Base-by-base conservation (phyloP, 53 echinoderm and acorn worm species). In the Echinometra lucunter region DNA sequence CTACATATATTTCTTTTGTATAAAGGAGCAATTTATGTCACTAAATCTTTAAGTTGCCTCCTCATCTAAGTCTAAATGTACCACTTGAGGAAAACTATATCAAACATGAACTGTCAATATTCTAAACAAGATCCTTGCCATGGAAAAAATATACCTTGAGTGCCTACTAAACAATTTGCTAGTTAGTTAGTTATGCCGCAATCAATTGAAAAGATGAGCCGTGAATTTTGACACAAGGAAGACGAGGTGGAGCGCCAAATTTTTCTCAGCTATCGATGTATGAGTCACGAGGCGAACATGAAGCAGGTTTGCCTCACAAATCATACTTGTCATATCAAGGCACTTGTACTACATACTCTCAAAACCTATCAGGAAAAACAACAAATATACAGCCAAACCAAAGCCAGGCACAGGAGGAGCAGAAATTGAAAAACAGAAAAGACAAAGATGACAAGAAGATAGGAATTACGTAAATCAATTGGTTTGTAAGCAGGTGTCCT, bases 391-490 rank as follows among this genome's bases (percentile, higher is more conserved):
- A 81, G 81, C 81, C n/a, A 28, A 47, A 45, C 81, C 13, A 30
- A 85, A 85, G 6, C 23, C 47, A 12, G 85, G 49, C 44, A 35
- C 35, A 35, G 30, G 37, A 74, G 85, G 53, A 13, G 53, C 30
- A 56, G 88, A 32, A 55, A 58, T 60, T 85, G 34, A 17, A 57
- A 18, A 49, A 89, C 37, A 49, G 32, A 60, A 60, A 89, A 23
- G 17, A 2, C 18, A 38, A 89, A 89, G 60, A 89, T 89, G 89
- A 89, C 58, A 58, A 37, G 89, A 32, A 60, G 60, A 89, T 58
- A 38, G 17, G 89, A 89, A 89, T 89, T 89, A 89, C 18, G 89
- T 89, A 89, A 89, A 89, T 89, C 58, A 91, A 91, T 91, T 66
- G 45, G 91, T 4, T 66, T 44, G 44, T 4, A 45, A 63, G 92